These are phyloP conservation scores for Yasuhikotakia modesta DNA, from an alignment of 2,797 vertebrate species.

Conservation along the genomic window DNA sequence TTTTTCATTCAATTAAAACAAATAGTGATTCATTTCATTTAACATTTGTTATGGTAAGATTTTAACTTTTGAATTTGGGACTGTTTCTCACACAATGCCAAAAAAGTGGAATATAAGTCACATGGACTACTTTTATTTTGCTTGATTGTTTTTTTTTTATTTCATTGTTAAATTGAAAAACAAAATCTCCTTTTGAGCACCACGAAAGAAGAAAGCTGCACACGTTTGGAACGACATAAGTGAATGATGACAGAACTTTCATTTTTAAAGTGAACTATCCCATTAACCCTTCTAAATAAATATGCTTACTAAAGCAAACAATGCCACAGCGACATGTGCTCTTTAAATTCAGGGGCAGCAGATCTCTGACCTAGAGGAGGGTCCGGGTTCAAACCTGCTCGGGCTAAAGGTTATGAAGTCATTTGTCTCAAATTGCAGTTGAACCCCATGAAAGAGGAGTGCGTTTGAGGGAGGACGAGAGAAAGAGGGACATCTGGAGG, in stretches of 20 bases:
- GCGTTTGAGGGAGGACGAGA: slow-evolving; percentile 46
- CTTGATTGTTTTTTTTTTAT: background rate
- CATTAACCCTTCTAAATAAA: background rate
- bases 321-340: slow-evolving; percentile 42
- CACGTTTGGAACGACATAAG: background rate
- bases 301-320: slow-evolving; percentile 40
- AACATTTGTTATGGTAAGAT: background rate
- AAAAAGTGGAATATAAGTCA: background rate
- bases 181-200: background rate
- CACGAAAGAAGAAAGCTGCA: background rate
- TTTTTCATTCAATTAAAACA: background rate
- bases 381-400: slow-evolving; percentile 55
- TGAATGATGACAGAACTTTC: background rate
- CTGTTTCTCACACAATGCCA: background rate
- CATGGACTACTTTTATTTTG: background rate
- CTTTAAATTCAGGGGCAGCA: slow-evolving; percentile 40
- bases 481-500: slow-evolving; percentile 66
- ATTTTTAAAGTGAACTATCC: background rate
- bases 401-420: slow-evolving; percentile 72
- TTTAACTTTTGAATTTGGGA: background rate
- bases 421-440: slow-evolving; percentile 67
- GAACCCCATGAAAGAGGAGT: slow-evolving; percentile 53
- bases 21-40: background rate
- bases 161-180: background rate
- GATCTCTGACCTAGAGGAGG: slow-evolving; percentile 36